phyloP scores from a whole-genome alignment of 2,113 vertebrate genomes.

The Halichoeres trimaculatus region DNA sequence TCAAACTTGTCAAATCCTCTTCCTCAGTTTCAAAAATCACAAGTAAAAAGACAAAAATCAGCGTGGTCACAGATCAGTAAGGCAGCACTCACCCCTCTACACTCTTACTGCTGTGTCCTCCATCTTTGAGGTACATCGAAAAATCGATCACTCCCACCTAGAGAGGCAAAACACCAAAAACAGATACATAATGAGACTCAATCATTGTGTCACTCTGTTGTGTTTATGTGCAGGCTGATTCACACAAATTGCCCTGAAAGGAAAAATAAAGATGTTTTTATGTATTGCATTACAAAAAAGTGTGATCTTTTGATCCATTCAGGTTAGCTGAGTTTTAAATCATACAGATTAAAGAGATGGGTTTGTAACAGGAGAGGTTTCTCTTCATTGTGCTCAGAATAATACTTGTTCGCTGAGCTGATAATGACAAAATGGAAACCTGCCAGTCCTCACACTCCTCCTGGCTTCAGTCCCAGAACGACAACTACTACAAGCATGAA shows the following conservation, averaged over 20 bases:
- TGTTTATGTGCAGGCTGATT: too few species aligned
- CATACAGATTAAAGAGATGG: not conserved
- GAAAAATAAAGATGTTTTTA: too few species aligned
- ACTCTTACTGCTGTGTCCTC: constrained; percentile 93
- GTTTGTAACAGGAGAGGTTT: constrained; percentile 8
- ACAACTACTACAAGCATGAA: not conserved
- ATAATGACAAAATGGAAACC: not conserved
- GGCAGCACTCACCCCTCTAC: constrained; percentile 90
- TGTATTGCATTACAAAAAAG: too few species aligned
- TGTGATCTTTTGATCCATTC: not conserved
- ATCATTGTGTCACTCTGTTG: too few species aligned
- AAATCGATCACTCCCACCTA: constrained; percentile 99
- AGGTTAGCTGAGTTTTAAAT: not conserved
- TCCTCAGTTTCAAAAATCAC: too few species aligned
- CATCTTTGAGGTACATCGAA: constrained; percentile 99
- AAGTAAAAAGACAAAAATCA: not conserved
- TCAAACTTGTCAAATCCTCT: not conserved
- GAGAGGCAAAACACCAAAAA: constrained; percentile 9
- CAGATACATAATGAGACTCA: not conserved
- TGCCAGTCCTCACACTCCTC: not conserved
- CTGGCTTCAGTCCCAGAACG: not conserved
- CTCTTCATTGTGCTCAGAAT: not conserved
- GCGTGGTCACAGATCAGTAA: not conserved
- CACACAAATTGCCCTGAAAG: too few species aligned
- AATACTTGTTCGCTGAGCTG: not conserved